Percentiles rank a stretch among this genome's conserved stretches.
These are phyloP conservation scores for Scaptomyza montana DNA, from an alignment of 1,140 invertebrate genomes.

Conservation along the genomic window DNA sequence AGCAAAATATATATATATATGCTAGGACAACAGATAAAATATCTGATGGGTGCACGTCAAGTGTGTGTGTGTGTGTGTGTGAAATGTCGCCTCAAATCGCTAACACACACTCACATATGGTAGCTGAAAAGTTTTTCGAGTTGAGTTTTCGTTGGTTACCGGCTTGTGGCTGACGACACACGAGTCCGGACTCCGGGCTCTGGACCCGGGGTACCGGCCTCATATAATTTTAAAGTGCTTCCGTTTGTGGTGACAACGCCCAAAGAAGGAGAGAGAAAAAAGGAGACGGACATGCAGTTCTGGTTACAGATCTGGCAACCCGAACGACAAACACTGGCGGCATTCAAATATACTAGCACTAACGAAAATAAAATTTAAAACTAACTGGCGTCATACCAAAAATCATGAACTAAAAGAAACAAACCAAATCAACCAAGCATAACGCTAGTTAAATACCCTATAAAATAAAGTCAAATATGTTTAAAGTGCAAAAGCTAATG, in stretches of 20 bases:
- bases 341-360: constrained; percentile 61
- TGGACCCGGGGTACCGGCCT: constrained; percentile 47
- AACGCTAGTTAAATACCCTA: not conserved
- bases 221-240: constrained; percentile 83
- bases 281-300: constrained; percentile 6
- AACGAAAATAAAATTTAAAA: constrained; percentile 74
- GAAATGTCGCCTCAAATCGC: constrained; percentile 48
- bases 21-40: constrained; percentile 33
- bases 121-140: constrained; percentile 68
- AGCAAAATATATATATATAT: constrained; percentile 37
- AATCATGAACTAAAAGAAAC: constrained; percentile 32
- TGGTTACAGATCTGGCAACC: constrained; percentile 44
- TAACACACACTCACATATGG: constrained; percentile 30
- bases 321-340: constrained; percentile 70
- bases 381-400: constrained; percentile 46
- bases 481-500: no score
- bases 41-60: constrained; percentile 52
- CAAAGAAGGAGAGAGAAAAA: constrained; percentile 14
- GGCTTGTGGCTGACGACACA: constrained; percentile 75
- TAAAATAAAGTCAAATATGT: no score
- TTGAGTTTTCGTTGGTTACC: constrained; percentile 81
- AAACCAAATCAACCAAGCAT: not conserved
- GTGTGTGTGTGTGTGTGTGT: constrained; percentile 17
- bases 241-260: constrained; percentile 71
- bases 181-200: constrained; percentile 14